Conservation (phyloP, 2,888 invertebrate species). For the Amblyteles armatorius region DNA sequence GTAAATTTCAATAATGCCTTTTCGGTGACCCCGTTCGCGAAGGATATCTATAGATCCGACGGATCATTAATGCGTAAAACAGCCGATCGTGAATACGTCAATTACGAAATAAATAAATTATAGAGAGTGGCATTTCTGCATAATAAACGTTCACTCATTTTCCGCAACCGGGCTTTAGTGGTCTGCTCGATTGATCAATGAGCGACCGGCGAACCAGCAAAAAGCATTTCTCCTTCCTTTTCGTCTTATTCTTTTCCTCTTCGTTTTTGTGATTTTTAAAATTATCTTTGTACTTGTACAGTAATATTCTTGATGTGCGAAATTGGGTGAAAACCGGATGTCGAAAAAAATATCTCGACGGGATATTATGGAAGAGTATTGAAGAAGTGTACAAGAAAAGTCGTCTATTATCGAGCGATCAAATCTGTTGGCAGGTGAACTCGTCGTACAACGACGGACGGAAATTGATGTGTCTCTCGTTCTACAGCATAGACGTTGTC, state of each 20-base stretch:
- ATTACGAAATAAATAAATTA: background rate
- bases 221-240: background rate
- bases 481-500: background rate
- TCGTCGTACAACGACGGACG: slow-evolving; percentile 4
- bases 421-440: background rate
- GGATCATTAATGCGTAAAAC: background rate
- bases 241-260: background rate
- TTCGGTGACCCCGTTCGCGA: background rate
- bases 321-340: background rate
- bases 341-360: background rate
- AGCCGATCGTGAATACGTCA: background rate
- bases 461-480: slow-evolving; percentile 1
- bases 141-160: background rate
- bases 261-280: background rate
- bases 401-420: background rate
- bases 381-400: background rate
- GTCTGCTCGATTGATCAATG: background rate
- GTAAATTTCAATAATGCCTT: no score
- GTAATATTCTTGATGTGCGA: background rate
- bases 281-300: background rate
- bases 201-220: background rate
- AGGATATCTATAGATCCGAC: background rate
- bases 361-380: background rate
- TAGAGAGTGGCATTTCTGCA: background rate
- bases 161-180: background rate